These are phyloP conservation scores for Germaria angustata DNA, from an alignment of 2,888 invertebrate genomes.

Conservation along the genomic window DNA sequence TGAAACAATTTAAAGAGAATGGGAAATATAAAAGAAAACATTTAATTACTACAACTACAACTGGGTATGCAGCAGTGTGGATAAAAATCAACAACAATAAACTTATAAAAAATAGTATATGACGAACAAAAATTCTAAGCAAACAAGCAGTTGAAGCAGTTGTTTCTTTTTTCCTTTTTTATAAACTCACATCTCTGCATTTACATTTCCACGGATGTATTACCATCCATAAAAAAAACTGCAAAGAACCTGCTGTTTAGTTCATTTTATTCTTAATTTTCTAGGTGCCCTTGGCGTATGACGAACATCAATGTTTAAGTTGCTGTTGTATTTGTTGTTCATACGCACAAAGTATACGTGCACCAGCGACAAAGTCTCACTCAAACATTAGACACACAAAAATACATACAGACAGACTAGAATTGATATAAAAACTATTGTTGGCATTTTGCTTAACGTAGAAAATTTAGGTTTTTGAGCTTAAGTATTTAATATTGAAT, in stretches of 20 bases:
- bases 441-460: no score
- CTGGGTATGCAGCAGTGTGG: not conserved
- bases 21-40: not conserved
- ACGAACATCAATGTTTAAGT: conserved; percentile 35
- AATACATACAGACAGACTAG: no score
- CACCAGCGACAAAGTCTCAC: not conserved
- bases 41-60: not conserved
- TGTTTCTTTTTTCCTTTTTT: not conserved
- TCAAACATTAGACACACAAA: no score
- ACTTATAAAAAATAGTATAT: not conserved
- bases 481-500: no score
- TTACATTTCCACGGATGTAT: not conserved
- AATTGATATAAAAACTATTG: no score
- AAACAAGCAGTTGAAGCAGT: not conserved
- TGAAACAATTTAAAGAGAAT: not conserved
- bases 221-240: not conserved
- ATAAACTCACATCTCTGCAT: not conserved
- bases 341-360: not conserved
- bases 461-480: no score
- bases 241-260: conserved; percentile 1
- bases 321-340: not conserved
- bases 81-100: not conserved
- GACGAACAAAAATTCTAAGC: not conserved
- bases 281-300: conserved; percentile 35
- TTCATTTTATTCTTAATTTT: conserved; percentile 27